These are phyloP conservation scores for Ceryle rudis DNA, from an alignment of 2,797 vertebrate species.

Conservation along the genomic window DNA sequence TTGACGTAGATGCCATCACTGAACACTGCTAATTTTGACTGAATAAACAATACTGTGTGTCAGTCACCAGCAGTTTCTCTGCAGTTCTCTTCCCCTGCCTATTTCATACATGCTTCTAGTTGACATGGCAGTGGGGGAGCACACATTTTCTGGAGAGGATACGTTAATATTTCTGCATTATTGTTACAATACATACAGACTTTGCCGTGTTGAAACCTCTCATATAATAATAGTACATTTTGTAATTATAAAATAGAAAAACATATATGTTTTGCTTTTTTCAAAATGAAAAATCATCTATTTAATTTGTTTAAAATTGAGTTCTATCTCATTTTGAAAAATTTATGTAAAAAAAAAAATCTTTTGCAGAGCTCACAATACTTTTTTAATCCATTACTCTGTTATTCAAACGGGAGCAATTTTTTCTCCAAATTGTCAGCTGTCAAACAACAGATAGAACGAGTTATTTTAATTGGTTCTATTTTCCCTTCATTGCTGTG, in stretches of 20 bases:
- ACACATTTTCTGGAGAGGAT: neutral
- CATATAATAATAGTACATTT: neutral
- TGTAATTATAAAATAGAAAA: neutral
- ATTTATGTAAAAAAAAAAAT: neutral
- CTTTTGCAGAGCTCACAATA: neutral
- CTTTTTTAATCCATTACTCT: neutral
- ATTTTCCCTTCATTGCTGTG: neutral
- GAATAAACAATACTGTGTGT: neutral
- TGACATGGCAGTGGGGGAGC: rapidly evolving
- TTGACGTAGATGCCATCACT: neutral
- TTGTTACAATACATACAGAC: neutral
- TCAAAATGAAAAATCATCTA: neutral
- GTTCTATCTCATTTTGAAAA: neutral
- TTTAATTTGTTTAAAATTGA: neutral
- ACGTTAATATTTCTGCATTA: neutral
- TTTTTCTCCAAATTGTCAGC: neutral
- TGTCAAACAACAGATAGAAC: neutral
- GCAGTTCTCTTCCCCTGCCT: neutral
- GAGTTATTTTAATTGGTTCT: neutral
- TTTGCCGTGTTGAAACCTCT: rapidly evolving
- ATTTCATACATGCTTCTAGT: neutral
- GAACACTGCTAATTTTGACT: neutral
- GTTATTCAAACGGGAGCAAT: neutral
- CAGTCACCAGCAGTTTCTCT: neutral
- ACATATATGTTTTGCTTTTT: neutral